These are phyloP conservation scores for Drosophila setifemur DNA, from an alignment of 1,140 invertebrate genomes.

Conservation along the genomic window DNA sequence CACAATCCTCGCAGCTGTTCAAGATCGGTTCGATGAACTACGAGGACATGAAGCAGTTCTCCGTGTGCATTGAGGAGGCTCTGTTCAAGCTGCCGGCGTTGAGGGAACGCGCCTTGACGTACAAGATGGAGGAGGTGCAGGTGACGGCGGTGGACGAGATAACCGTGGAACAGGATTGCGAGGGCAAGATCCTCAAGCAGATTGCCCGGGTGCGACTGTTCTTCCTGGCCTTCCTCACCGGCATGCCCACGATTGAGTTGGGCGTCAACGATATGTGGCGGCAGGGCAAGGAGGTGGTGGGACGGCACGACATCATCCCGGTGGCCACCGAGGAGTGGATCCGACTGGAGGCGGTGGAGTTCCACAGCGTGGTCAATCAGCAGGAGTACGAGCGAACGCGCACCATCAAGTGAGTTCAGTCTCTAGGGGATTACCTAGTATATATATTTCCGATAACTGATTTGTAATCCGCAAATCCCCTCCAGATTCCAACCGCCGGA, in stretches of 20 bases:
- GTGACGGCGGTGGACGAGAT: constrained; percentile 98
- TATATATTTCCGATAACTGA: not conserved
- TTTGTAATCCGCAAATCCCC: not conserved
- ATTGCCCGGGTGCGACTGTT: constrained; percentile 97
- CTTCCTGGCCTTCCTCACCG: constrained; percentile 95
- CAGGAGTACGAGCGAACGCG: constrained; percentile 95
- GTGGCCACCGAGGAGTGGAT: constrained; percentile 99
- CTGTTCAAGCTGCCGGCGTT: constrained; percentile 92
- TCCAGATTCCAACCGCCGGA: constrained; percentile 98
- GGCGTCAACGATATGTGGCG: constrained; percentile 98
- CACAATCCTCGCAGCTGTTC: constrained; percentile 97
- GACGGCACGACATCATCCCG: constrained; percentile 99
- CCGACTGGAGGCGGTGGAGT: constrained; percentile 95
- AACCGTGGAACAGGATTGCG: constrained; percentile 94
- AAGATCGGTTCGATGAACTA: constrained; percentile 96
- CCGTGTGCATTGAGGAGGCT: constrained; percentile 93
- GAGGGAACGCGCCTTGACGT: constrained; percentile 94
- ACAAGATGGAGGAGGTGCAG: constrained; percentile 99
- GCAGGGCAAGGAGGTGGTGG: constrained; percentile 99
- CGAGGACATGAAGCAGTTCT: constrained; percentile 96
- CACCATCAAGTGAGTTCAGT: constrained; percentile 91
- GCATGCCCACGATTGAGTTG: constrained; percentile 97
- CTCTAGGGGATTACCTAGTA: not conserved
- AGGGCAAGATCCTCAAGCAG: constrained; percentile 93
- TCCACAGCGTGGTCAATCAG: constrained; percentile 96